A percentile compares a stretch with the other conserved stretches of the same genome.
phyloP scores from a whole-genome alignment of 2,113 vertebrate genomes.

The Vicugna pacos region DNA sequence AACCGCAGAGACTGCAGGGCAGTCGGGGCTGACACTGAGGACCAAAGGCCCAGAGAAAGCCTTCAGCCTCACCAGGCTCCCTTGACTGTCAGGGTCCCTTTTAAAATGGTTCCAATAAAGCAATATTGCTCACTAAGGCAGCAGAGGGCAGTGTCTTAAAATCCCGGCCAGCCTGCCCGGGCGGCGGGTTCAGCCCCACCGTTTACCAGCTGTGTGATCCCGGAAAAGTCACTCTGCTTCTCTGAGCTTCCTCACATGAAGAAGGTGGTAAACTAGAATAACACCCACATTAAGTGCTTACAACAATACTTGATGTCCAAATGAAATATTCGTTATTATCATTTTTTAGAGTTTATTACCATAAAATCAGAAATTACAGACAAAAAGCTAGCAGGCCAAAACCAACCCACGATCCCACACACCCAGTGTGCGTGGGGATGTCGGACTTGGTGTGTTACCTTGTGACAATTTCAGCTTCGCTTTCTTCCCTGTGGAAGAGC shows the following conservation, averaged over 20 bases:
- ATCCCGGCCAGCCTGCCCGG: not conserved
- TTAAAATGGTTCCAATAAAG: not conserved
- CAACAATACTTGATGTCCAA: not conserved
- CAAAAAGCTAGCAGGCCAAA: not conserved
- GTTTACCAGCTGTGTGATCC: no score
- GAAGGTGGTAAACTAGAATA: not conserved
- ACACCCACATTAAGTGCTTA: not conserved
- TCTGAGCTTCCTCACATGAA: not conserved
- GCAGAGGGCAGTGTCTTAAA: not conserved
- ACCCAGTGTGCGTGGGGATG: accelerated
- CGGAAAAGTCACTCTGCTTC: not conserved
- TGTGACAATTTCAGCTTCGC: no score
- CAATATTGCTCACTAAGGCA: not conserved
- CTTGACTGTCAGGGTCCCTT: not conserved
- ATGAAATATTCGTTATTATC: not conserved
- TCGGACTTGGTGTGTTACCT: accelerated
- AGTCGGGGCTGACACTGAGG: not conserved
- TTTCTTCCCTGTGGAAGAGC: not conserved
- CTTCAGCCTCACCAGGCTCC: not conserved
- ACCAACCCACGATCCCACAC: not conserved
- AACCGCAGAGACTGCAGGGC: accelerated
- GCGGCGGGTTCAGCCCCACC: not conserved
- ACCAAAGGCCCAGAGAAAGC: not conserved
- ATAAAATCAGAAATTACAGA: slow-evolving; percentile 21
- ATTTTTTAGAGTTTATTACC: not conserved